These are phyloP conservation scores for Macrobrachium nipponense DNA, from an alignment of 1,140 invertebrate genomes.

Conservation along the genomic window DNA sequence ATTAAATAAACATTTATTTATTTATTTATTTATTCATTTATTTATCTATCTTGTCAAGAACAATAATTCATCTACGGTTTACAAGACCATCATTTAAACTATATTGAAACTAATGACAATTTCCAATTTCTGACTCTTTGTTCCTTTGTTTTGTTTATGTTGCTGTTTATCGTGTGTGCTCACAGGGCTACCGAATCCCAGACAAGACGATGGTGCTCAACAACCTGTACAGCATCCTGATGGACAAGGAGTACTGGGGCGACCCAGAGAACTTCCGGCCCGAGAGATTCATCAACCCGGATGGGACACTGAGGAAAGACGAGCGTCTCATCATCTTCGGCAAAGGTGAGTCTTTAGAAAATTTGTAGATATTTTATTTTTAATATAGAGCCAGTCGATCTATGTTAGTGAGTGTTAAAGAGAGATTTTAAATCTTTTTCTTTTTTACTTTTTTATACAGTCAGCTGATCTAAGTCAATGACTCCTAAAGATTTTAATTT, in stretches of 20 bases:
- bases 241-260: slow-evolving; percentile 73
- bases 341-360: slow-evolving; percentile 45
- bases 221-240: slow-evolving; percentile 77
- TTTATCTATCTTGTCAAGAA: not conserved
- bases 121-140: no score
- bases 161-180: no score
- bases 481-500: no score
- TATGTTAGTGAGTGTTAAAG: not conserved
- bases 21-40: not conserved
- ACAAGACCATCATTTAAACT: no score
- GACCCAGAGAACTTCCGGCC: slow-evolving; percentile 69
- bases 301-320: slow-evolving; percentile 64
- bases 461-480: no score
- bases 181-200: slow-evolving; percentile 64
- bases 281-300: slow-evolving; percentile 68
- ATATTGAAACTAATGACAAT: no score
- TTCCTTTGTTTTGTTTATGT: no score
- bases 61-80: no score
- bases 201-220: slow-evolving; percentile 77
- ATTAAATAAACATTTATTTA: not conserved
- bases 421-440: no score
- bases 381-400: no score
- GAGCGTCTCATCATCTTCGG: slow-evolving; percentile 51
- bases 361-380: no score
- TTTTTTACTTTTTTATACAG: no score